These are phyloP conservation scores for Drosophila nebulosa DNA, from an alignment of 1,140 invertebrate species.

Conservation along the genomic window DNA sequence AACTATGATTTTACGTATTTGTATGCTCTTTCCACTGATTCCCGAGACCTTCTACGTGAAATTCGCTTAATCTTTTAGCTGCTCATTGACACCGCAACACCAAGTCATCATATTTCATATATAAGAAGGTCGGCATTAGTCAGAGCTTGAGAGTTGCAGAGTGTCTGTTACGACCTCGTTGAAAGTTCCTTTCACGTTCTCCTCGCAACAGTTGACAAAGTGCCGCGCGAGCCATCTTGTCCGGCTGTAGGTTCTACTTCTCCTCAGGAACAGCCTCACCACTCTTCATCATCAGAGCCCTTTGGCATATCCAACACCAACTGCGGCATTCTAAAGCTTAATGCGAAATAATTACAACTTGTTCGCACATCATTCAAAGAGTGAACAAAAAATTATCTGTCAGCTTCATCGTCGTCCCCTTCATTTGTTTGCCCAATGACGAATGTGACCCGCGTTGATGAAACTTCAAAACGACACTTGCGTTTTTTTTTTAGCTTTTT, in stretches of 20 bases:
- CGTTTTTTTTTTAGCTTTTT: conserved; percentile 59
- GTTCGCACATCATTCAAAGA: conserved; percentile 72
- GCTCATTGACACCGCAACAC: neutral
- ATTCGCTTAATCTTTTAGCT: neutral
- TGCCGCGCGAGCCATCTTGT: neutral
- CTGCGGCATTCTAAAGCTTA: conserved; percentile 36
- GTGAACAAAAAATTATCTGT: conserved; percentile 59
- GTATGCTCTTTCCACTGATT: neutral
- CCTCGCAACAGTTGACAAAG: conserved; percentile 28
- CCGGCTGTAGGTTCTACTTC: neutral
- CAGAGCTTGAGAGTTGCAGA: neutral
- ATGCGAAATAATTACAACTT: conserved; percentile 77
- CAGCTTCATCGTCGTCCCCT: conserved; percentile 48
- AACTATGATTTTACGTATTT: neutral
- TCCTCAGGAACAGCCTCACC: neutral
- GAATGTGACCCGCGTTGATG: conserved; percentile 45
- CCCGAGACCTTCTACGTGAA: neutral
- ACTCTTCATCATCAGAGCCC: conserved; percentile 17
- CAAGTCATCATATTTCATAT: neutral
- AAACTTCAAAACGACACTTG: conserved; percentile 70
- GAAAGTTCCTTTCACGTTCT: conserved; percentile 15
- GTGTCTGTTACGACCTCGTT: neutral
- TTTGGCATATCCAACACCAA: conserved; percentile 33
- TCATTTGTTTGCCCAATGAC: conserved; percentile 73
- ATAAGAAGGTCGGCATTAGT: neutral